Evolutionary conservation across 2,113 vertebrate species (phyloP).

Genomic region (Delphinapterus leucas): DNA sequence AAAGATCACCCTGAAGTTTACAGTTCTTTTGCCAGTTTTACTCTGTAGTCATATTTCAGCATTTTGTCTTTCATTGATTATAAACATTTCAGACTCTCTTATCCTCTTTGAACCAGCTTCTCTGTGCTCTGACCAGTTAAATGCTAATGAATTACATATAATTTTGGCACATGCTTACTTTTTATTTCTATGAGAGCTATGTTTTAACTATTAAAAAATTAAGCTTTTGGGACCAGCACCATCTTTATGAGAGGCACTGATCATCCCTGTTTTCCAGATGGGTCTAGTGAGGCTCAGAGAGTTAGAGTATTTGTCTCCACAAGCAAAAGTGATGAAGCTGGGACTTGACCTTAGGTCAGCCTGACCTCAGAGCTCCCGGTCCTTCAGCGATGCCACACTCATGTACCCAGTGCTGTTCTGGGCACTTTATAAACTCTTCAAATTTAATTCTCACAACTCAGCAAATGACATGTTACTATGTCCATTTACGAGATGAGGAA

Average conservation of each 20-base stretch:
- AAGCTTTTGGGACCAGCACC: background rate
- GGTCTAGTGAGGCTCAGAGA: background rate
- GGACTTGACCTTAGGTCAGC: background rate
- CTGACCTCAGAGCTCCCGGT: background rate
- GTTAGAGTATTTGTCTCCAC: background rate
- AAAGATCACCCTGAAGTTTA: background rate
- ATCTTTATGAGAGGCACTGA: background rate
- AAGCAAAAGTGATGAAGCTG: background rate
- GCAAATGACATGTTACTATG: background rate
- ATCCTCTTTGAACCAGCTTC: background rate
- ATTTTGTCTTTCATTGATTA: background rate
- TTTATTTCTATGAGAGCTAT: background rate
- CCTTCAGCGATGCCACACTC: background rate
- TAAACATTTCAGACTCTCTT: background rate
- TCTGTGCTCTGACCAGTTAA: background rate
- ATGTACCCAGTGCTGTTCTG: background rate
- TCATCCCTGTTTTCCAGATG: background rate
- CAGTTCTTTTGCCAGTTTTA: background rate
- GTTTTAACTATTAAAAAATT: background rate
- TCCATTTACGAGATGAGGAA: background rate
- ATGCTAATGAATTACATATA: background rate
- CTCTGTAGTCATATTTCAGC: background rate
- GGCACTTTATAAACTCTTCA: background rate
- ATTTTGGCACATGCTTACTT: background rate
- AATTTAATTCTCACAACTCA: background rate